phyloP scores from a whole-genome alignment of 2,888 invertebrate genomes.

The Phalera bucephala region DNA sequence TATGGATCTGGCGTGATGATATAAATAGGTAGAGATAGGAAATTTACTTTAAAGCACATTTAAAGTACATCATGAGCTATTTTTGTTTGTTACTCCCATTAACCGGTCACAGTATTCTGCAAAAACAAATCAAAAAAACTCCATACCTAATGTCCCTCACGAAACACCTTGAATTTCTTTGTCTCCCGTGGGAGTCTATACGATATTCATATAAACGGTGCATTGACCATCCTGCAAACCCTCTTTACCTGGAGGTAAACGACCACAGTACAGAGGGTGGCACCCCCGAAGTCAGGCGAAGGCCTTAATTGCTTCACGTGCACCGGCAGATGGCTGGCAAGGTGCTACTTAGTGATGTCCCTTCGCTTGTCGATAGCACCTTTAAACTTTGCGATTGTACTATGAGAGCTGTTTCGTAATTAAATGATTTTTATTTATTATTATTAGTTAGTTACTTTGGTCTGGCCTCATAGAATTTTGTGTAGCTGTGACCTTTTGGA shows the following conservation, averaged over 20 bases:
- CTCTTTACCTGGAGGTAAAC: constrained; percentile 67
- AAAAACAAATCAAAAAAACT: too few species aligned
- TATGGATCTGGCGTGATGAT: too few species aligned
- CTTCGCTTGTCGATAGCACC: constrained; percentile 60
- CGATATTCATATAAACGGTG: constrained; percentile 49
- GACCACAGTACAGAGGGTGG: constrained; percentile 73
- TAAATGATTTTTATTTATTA: constrained; percentile 3
- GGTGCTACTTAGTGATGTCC: constrained; percentile 74
- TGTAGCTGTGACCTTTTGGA: too few species aligned
- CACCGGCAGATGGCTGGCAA: constrained; percentile 78
- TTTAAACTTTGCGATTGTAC: constrained; percentile 25
- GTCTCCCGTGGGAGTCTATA: constrained; percentile 46
- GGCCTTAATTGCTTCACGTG: constrained; percentile 78
- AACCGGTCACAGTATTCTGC: too few species aligned
- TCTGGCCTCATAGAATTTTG: too few species aligned
- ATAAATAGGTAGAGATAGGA: too few species aligned
- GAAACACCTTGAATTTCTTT: constrained; percentile 22
- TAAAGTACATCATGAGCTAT: too few species aligned
- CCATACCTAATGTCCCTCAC: too few species aligned
- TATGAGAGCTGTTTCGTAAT: constrained; percentile 7
- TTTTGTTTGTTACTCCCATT: too few species aligned
- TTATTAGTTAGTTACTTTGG: constrained; percentile 9
- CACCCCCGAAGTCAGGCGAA: constrained; percentile 64
- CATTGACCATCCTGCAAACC: constrained; percentile 69
- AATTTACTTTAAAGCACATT: too few species aligned